Percentiles rank a stretch among this genome's conserved stretches.
Evolutionary conservation across 2,888 invertebrate genomes (phyloP).

Genomic region (Cepaea hortensis): DNA sequence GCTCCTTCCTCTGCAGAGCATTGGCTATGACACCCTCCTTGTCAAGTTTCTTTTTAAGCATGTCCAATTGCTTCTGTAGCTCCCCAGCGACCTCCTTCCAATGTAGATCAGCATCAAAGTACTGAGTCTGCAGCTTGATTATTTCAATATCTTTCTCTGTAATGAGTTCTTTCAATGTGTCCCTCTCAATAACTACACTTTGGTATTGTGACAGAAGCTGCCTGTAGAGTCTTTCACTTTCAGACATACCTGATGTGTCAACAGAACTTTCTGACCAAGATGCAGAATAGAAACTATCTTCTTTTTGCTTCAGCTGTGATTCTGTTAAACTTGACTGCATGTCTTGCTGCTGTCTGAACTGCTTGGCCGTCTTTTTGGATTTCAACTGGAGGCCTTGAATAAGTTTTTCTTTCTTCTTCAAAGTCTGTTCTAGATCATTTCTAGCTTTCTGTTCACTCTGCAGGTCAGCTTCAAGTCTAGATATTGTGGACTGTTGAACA

Average conservation of each 20-base stretch:
- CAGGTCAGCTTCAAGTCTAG: conserved; percentile 11
- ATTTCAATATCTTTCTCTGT: conserved; percentile 55
- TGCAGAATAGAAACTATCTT: conserved; percentile 35
- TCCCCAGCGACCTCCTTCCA: conserved; percentile 52
- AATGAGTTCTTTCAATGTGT: conserved; percentile 51
- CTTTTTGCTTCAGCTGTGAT: conserved; percentile 23
- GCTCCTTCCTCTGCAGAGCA: conserved; percentile 36
- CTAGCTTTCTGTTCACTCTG: conserved; percentile 21
- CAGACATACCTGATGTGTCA: conserved; percentile 22
- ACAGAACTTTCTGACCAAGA: conserved; percentile 39
- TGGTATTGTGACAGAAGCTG: conserved; percentile 52
- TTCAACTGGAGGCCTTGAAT: conserved; percentile 52
- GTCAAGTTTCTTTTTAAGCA: conserved; percentile 43
- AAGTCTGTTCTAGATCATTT: conserved; percentile 33
- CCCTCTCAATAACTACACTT: conserved; percentile 50
- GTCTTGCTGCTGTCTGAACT: conserved; percentile 27
- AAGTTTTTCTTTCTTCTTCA: conserved; percentile 54
- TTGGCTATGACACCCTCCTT: conserved; percentile 39
- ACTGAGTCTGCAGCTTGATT: conserved; percentile 53
- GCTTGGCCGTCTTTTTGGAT: conserved; percentile 44
- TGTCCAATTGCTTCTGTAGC: conserved; percentile 47
- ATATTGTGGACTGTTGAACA: conserved; percentile 5
- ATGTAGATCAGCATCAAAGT: conserved; percentile 52
- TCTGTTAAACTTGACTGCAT: conserved; percentile 17
- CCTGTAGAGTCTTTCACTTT: conserved; percentile 29